Base-by-base conservation (phyloP, 2,888 invertebrate species). In the Temnothorax ravouxi region DNA sequence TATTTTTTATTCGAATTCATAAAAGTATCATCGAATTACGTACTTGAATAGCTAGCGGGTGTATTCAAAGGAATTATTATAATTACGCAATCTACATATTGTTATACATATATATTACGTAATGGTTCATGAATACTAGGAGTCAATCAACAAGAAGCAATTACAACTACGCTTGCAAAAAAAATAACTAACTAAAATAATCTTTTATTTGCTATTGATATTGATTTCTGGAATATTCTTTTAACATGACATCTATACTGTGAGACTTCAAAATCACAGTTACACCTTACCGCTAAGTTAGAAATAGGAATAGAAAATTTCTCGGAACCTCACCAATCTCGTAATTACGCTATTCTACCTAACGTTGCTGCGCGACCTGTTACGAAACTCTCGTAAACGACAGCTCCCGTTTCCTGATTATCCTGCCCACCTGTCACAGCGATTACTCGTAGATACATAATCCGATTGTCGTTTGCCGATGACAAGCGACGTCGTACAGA, bases 401-500 rank as follows among this genome's bases (percentile, higher is more conserved):
- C 88, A 77, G 87, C 66, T 84, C 72, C 82, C 80, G 84, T 84
- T 54, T 77, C 84, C 69, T 82, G 86, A 90, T 90, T 90, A 89
- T 88, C 85, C 87, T 88, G 85, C 64, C 87, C 90, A 87, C 79
- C 88, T 89, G 90, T 90, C 89, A 90, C 84, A 85, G 84, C 84
- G 89, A 90, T 89, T 90, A 89, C 84, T 90, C 88, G 83, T 86
- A 88, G 86, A 84, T 84, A 82, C 84, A 88, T 90, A 90, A 90
- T 90, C 90, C 88, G 90, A 90, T 90, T 89, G 90, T 75, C 86
- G 86, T 87, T 90, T 87, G 90, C 83, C 90, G 86, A 75, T 87
- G 90, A 90, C 89, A 90, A 44, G 84, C 86, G 80, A 83, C 85
- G 88, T 86, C 88, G 84, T 47, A 76, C 81, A 77, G 84, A 85